Percentiles rank a stretch among this genome's conserved stretches.
Evolutionary conservation across 2,888 invertebrate species (phyloP).

Genomic region (Drosophila melanosoma): DNA sequence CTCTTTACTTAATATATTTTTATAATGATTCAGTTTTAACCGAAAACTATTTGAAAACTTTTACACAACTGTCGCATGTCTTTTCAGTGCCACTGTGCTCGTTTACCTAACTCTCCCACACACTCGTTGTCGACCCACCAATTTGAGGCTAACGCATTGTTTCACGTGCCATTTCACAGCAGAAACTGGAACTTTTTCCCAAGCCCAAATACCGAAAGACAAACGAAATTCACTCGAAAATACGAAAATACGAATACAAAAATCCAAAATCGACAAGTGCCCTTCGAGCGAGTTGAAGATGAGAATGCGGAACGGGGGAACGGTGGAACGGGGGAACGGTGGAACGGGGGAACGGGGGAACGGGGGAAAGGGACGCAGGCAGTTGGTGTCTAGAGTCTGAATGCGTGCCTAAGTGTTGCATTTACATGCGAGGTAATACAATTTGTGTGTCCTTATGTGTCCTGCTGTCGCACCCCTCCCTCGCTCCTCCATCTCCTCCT

Average conservation of each 20-base stretch:
- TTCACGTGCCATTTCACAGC: slow-evolving; percentile 74
- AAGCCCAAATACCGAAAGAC: slow-evolving; percentile 65
- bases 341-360: too few relatives aligned
- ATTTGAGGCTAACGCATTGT: slow-evolving; percentile 56
- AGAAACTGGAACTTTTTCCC: slow-evolving; percentile 74
- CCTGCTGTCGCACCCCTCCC: slow-evolving; percentile 1
- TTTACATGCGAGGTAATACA: slow-evolving; percentile 75
- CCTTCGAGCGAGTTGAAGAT: slow-evolving; percentile 32
- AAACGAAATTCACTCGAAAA: slow-evolving; percentile 66
- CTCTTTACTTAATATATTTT: not conserved
- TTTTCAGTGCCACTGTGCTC: slow-evolving; percentile 34
- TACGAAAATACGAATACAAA: slow-evolving; percentile 57
- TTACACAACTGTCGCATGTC: rapidly evolving
- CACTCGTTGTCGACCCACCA: slow-evolving; percentile 11
- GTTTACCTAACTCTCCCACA: not conserved
- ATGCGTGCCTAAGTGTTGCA: slow-evolving; percentile 81
- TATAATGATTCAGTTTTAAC: not conserved
- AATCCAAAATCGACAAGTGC: slow-evolving; percentile 31
- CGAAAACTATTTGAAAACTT: not conserved
- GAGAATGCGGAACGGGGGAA: slow-evolving; percentile 17
- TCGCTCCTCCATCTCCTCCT: too few relatives aligned
- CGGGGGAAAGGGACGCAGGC: not conserved
- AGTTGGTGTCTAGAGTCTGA: slow-evolving; percentile 31
- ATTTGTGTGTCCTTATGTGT: slow-evolving; percentile 51
- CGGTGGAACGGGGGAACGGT: too few relatives aligned